These are phyloP conservation scores for Echinops telfairi DNA, from an alignment of 2,113 vertebrate genomes.

Conservation along the genomic window DNA sequence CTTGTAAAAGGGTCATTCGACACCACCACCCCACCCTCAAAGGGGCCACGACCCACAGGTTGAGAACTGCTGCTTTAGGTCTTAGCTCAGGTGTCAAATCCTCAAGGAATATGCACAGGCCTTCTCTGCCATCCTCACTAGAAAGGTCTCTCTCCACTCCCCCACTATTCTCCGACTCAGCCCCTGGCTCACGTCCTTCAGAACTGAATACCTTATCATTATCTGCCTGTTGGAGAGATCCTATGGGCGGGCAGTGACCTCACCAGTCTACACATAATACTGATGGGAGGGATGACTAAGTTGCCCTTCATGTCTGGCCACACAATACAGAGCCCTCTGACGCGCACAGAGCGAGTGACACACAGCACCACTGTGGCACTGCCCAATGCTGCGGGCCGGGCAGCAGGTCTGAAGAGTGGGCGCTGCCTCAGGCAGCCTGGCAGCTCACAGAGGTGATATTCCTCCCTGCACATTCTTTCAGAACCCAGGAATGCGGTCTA, in stretches of 20 bases:
- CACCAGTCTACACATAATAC: background rate
- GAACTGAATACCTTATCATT: background rate
- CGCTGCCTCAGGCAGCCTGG: background rate
- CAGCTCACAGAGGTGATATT: background rate
- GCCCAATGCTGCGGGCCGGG: too few species aligned
- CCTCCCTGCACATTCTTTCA: background rate
- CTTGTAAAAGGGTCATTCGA: background rate
- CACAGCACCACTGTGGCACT: background rate
- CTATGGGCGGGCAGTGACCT: background rate
- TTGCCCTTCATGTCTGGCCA: background rate
- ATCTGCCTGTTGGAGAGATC: background rate
- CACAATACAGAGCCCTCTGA: background rate
- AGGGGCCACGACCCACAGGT: too few species aligned
- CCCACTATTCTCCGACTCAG: background rate
- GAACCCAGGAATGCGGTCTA: background rate
- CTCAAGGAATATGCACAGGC: too few species aligned
- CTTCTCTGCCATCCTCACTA: background rate
- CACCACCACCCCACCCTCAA: too few species aligned
- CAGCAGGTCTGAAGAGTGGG: background rate
- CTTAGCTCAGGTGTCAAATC: background rate
- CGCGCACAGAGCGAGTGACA: background rate
- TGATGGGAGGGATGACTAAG: background rate
- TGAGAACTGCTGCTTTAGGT: background rate
- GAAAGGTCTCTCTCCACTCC: background rate
- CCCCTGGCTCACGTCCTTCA: background rate